Evolutionary conservation across 2,888 invertebrate species (phyloP).

Genomic region (Ryuthela nishihirai): DNA sequence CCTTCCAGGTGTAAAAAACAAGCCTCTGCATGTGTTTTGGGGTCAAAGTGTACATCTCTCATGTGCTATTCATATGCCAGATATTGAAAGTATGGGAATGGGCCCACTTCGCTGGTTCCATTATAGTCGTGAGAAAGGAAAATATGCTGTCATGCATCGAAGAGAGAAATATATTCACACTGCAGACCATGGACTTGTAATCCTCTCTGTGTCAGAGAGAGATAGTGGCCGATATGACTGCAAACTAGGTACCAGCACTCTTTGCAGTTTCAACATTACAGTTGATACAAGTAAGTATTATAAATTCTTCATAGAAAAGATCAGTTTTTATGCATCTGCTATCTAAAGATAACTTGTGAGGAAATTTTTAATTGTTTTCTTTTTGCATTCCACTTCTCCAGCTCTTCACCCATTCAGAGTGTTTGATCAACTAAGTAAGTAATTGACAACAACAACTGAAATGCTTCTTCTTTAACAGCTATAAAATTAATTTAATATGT

Average conservation of each 20-base stretch:
- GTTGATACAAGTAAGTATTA: conserved; percentile 61
- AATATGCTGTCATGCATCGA: conserved; percentile 55
- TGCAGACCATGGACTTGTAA: conserved; percentile 83
- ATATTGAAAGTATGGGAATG: conserved; percentile 42
- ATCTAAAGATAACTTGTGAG: neutral
- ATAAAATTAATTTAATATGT: too few species aligned
- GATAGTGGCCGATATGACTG: conserved; percentile 91
- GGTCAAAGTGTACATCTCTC: conserved; percentile 89
- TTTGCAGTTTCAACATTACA: conserved; percentile 88
- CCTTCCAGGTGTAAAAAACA: conserved; percentile 62
- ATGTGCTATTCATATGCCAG: conserved; percentile 64
- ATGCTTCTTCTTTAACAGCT: too few species aligned
- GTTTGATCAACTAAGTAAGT: neutral
- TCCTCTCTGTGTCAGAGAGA: conserved; percentile 82
- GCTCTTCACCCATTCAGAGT: neutral
- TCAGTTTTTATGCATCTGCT: neutral
- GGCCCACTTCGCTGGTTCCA: conserved; percentile 43
- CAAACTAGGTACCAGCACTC: conserved; percentile 79
- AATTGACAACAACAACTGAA: neutral
- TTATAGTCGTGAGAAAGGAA: conserved; percentile 42
- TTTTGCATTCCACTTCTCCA: neutral
- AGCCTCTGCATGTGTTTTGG: conserved; percentile 85
- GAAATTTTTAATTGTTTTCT: neutral
- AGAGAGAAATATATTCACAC: conserved; percentile 92
- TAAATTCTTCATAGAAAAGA: neutral